Percentiles rank a stretch among this genome's conserved stretches.
phyloP scores from a whole-genome alignment of 2,888 invertebrate species.

The Busseola fusca region DNA sequence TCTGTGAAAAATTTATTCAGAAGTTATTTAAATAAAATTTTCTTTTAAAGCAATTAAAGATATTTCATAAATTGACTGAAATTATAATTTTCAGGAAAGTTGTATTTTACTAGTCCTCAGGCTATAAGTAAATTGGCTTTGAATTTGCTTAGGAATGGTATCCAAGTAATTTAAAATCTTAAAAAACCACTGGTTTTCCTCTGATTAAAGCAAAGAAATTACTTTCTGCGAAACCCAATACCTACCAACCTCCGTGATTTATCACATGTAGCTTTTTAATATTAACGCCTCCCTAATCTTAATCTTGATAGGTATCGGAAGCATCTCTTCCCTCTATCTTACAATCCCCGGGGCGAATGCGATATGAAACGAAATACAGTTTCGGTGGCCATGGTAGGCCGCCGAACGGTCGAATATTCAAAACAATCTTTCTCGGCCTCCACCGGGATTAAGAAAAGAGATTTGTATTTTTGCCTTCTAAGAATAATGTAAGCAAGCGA shows the following conservation, averaged over 20 bases:
- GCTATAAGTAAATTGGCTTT: constrained; percentile 9
- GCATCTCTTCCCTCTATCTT: constrained; percentile 50
- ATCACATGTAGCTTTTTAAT: constrained; percentile 28
- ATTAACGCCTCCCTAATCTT: constrained; percentile 63
- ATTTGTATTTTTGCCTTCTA: constrained; percentile 72
- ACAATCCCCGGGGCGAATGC: constrained; percentile 59
- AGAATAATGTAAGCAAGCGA: constrained; percentile 70
- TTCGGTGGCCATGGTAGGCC: constrained; percentile 61
- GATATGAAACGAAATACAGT: constrained; percentile 68
- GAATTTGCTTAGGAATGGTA: constrained; percentile 9
- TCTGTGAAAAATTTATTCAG: constrained; percentile 22
- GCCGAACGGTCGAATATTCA: constrained; percentile 70
- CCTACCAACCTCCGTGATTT: constrained; percentile 8
- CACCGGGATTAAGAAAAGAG: constrained; percentile 72
- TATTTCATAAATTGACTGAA: constrained; percentile 29
- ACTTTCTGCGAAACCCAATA: background rate
- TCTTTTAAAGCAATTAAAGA: constrained; percentile 34
- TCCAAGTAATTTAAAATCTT: background rate
- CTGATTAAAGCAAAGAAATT: background rate
- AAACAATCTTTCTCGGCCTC: constrained; percentile 72
- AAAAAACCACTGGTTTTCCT: background rate
- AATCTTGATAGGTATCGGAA: constrained; percentile 59
- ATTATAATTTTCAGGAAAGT: constrained; percentile 19
- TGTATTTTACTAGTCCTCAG: background rate
- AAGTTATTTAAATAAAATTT: constrained; percentile 29